These are phyloP conservation scores for Diuraphis noxia DNA, from an alignment of 1,140 invertebrate species.

Conservation along the genomic window DNA sequence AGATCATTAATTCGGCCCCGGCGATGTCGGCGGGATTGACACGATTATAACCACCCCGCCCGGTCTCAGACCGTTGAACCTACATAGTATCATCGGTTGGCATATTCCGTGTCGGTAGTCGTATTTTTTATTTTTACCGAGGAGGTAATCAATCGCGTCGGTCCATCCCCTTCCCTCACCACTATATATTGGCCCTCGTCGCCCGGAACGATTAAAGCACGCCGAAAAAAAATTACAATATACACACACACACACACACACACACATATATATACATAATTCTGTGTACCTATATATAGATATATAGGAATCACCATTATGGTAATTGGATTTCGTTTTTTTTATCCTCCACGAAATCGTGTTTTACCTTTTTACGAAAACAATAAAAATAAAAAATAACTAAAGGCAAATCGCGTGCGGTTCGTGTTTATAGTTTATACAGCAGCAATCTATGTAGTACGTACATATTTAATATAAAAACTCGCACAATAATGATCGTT, in stretches of 20 bases:
- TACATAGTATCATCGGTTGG: background rate
- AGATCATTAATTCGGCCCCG: constrained; percentile 27
- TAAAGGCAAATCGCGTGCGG: background rate
- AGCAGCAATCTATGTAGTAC: background rate
- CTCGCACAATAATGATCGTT: background rate
- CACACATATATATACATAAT: background rate
- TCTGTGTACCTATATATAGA: background rate
- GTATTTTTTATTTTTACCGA: background rate
- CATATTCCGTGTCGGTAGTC: background rate
- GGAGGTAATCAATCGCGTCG: background rate
- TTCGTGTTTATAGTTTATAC: background rate
- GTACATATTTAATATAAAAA: background rate
- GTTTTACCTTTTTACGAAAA: constrained; percentile 16
- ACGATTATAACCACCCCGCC: background rate
- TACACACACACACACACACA: background rate
- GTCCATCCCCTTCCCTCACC: background rate
- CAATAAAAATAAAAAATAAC: background rate
- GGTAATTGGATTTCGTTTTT: constrained; percentile 27
- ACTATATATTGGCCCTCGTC: background rate
- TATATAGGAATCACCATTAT: background rate
- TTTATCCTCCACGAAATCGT: background rate
- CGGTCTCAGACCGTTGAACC: background rate
- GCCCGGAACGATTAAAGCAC: background rate
- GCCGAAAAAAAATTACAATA: background rate
- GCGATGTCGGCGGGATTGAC: constrained; percentile 13